A percentile compares a stretch with the other conserved stretches of the same genome.
These are phyloP conservation scores for Rhagium mordax DNA, from an alignment of 2,888 invertebrate species.

Conservation along the genomic window DNA sequence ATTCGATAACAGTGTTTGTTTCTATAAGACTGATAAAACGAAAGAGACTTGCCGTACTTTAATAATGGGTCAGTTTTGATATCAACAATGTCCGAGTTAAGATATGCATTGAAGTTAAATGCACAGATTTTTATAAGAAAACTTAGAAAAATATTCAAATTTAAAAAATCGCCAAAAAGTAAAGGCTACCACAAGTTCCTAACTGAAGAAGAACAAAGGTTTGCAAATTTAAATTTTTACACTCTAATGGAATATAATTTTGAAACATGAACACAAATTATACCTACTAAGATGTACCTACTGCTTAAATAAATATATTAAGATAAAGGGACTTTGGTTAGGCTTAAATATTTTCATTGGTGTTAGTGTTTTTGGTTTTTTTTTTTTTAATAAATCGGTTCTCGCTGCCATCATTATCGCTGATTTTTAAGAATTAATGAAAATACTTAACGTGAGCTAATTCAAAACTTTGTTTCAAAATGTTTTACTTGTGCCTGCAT, in stretches of 20 bases:
- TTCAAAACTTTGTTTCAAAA: no score
- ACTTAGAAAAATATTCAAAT: slow-evolving; percentile 61
- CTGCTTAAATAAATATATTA: no score
- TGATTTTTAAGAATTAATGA: no score
- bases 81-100: slow-evolving; percentile 55
- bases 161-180: slow-evolving; percentile 71
- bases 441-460: no score
- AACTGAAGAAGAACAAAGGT: slow-evolving; percentile 83
- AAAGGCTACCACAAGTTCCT: slow-evolving; percentile 78
- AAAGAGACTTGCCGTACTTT: not conserved
- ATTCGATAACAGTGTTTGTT: slow-evolving; percentile 9
- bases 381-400: no score
- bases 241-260: not conserved
- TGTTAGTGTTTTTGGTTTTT: no score
- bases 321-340: no score
- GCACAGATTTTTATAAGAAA: slow-evolving; percentile 38
- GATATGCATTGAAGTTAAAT: slow-evolving; percentile 38
- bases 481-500: no score
- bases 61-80: slow-evolving; percentile 41
- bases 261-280: not conserved
- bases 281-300: no score
- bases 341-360: no score
- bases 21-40: slow-evolving; percentile 12
- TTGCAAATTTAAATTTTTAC: slow-evolving; percentile 32
- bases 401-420: no score